phyloP scores from a whole-genome alignment of 2,113 vertebrate species.

The Rissa tridactyla region DNA sequence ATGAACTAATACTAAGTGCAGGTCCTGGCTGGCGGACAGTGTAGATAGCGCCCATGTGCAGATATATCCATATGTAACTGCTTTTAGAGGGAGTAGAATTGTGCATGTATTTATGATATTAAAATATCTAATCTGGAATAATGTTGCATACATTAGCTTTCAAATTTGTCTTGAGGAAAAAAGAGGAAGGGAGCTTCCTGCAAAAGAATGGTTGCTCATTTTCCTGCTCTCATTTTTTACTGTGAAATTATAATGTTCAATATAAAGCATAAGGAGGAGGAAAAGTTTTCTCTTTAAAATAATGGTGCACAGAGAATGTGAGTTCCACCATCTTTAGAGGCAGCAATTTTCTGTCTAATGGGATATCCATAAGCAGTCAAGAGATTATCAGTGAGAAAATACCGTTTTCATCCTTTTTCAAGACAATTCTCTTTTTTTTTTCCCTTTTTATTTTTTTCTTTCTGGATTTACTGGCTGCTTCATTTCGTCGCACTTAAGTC shows the following conservation, averaged over 20 bases:
- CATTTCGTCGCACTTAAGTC: neutral
- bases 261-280: neutral
- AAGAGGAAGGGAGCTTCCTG: neutral
- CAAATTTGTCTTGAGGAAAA: neutral
- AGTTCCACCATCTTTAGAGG: neutral
- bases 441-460: neutral
- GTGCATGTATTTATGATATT: neutral
- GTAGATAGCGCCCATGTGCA: neutral
- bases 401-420: neutral
- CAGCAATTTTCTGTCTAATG: neutral
- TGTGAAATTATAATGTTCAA: neutral
- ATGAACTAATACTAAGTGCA: neutral
- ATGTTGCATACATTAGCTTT: neutral
- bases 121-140: neutral
- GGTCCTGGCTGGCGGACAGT: neutral
- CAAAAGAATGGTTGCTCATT: neutral
- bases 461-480: neutral
- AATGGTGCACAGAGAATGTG: neutral
- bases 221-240: neutral
- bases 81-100: neutral
- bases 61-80: neutral
- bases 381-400: neutral
- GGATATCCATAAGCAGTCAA: neutral
- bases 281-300: neutral
- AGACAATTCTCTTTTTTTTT: no score